Evolutionary conservation across 2,888 invertebrate genomes (phyloP), one percentile per base, ranked within the genome.

Genomic region (Eutolmus rufibarbis): DNA sequence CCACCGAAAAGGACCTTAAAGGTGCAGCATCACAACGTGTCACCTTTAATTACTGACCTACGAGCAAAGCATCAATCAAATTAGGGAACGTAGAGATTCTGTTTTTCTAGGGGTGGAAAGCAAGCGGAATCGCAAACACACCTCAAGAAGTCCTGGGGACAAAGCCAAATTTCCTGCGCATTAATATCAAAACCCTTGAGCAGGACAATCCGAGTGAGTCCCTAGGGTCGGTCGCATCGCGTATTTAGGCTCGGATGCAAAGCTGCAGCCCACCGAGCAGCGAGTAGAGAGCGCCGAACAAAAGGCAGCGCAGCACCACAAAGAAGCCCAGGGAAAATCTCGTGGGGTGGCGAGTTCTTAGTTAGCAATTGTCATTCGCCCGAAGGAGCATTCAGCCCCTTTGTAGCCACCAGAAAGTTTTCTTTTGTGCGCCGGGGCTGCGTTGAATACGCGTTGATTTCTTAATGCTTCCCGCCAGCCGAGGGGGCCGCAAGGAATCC

Each of bases 321-420:
- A 86, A 79, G 28, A 16, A 81, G 23, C 14, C 74, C 57, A 78
- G 74, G 86, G 88, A 86, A 86, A 88, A 81, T 85, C 40, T 40
- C 56, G 86, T 88, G 77, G 88, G 88, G 88, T 88, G 86, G 88
- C 88, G 51, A 88, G 81, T 82, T 46, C 86, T 86, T 87, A 79
- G 57, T 31, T 51, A 81, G 51, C 86, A 78, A 88, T 88, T 88
- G 86, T 88, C 86, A 86, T 19, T 86, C 82, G 76, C 82, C 88
- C 86, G 86, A 88, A 82, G 81, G 31, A 81, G 34, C 56, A 34
- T 34, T 81, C 81, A 81, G 51, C 81, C 81, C 56, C 81, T 51
- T 56, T 81, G 28, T 81, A 81, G 56, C 81, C 81, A 56, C 56
- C 88, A 82, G 88, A 88, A 88, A 88, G 82, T 88, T 88, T 88